These are phyloP conservation scores for Phaetusa simplex DNA, from an alignment of 2,113 vertebrate genomes.

Conservation along the genomic window DNA sequence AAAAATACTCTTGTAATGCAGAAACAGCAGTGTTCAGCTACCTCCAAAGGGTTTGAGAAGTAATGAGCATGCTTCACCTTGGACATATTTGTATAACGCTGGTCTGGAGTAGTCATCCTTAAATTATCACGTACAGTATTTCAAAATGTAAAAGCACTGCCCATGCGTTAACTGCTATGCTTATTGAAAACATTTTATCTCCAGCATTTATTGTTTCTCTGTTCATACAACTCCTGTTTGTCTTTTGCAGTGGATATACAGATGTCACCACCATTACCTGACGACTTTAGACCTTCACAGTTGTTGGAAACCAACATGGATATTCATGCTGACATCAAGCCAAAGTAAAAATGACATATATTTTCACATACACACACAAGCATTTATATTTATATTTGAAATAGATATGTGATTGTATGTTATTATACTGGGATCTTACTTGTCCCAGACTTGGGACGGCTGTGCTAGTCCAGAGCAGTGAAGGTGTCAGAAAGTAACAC, in stretches of 20 bases:
- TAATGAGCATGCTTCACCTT: not conserved
- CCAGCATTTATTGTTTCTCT: not conserved
- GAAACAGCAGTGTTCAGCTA: not conserved
- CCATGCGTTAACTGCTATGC: not conserved
- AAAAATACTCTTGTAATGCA: not conserved
- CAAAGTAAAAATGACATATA: slow-evolving; percentile 31
- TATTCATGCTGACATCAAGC: slow-evolving; percentile 45
- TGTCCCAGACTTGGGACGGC: not conserved
- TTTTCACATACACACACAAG: not conserved
- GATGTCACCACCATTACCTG: slow-evolving; percentile 13
- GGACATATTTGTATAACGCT: not conserved
- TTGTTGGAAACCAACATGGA: slow-evolving; percentile 40
- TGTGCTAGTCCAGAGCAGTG: not conserved
- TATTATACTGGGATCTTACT: not conserved
- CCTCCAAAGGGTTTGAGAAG: not conserved
- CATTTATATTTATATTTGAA: not conserved
- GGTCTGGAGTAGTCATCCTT: not conserved
- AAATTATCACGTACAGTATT: not conserved
- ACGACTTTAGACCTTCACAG: slow-evolving; percentile 9
- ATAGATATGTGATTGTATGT: not conserved
- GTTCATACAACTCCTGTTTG: not conserved
- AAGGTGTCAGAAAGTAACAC: not conserved
- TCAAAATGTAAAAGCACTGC: not conserved
- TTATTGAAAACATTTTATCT: not conserved
- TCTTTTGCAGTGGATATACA: slow-evolving; percentile 58